Conservation (phyloP, 2,797 vertebrate genomes). For the Poeciliopsis gracilis region DNA sequence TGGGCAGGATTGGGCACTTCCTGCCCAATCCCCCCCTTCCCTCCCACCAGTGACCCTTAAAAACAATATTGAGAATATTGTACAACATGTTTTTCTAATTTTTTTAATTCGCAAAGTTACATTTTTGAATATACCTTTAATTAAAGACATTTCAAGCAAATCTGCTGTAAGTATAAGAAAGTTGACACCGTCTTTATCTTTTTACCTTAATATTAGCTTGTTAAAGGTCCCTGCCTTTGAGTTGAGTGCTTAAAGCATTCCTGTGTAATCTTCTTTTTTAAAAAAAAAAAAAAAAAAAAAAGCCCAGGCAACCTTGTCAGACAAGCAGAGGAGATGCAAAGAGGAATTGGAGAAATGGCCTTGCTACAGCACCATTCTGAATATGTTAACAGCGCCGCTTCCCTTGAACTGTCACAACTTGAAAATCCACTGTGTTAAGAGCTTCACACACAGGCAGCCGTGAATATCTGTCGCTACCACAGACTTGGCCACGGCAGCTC, state of each 20-base stretch:
- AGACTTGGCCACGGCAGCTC: constrained; percentile 60
- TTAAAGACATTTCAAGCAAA: constrained; percentile 6
- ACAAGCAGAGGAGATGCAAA: constrained; percentile 62
- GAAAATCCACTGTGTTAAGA: constrained; percentile 72
- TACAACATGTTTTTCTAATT: not conserved
- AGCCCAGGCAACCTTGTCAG: constrained; percentile 73
- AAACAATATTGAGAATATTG: not conserved
- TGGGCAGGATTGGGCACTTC: not conserved
- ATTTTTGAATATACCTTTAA: not conserved
- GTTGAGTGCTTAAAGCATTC: constrained; percentile 55
- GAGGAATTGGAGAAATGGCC: constrained; percentile 75
- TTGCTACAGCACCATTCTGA: constrained; percentile 75
- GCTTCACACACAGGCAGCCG: constrained; percentile 62
- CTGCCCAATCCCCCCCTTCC: too few relatives aligned
- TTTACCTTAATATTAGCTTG: constrained; percentile 45
- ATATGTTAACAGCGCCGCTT: constrained; percentile 77
- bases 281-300: constrained; percentile 35
- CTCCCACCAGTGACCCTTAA: not conserved
- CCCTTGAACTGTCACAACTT: constrained; percentile 82
- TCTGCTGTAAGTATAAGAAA: constrained; percentile 9
- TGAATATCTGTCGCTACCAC: constrained; percentile 66
- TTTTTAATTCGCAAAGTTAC: not conserved
- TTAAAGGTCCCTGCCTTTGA: constrained; percentile 46
- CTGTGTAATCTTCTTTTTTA: constrained; percentile 54
- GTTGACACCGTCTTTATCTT: not conserved